Conservation (phyloP, 2,113 vertebrate genomes). For the Lasiurus borealis region DNA sequence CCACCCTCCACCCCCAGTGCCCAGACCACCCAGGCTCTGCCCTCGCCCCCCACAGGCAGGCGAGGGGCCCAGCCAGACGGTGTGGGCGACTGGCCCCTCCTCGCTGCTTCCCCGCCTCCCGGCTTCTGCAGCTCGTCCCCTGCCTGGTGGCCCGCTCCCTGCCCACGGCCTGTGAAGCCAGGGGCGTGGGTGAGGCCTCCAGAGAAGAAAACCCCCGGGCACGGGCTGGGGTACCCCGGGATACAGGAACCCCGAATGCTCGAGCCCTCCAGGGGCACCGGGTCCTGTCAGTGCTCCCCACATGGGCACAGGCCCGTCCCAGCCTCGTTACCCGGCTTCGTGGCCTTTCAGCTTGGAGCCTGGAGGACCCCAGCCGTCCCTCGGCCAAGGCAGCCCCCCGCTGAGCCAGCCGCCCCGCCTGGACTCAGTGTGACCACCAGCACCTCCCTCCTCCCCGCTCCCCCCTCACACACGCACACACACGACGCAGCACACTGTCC, state of each 20-base stretch:
- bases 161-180: not conserved
- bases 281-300: not conserved
- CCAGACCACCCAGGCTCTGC: not conserved
- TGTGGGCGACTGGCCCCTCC: not conserved
- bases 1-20: not conserved
- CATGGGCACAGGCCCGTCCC: fast-evolving
- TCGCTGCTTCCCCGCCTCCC: not conserved
- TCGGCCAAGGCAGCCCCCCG: not conserved
- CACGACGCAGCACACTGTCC: too few species aligned
- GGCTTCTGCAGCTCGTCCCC: not conserved
- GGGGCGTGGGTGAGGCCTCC: too few species aligned
- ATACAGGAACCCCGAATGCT: too few species aligned
- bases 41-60: too few species aligned
- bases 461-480: too few species aligned
- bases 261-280: too few species aligned
- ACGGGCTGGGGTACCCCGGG: not conserved
- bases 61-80: not conserved
- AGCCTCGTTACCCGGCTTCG: fast-evolving
- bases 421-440: not conserved
- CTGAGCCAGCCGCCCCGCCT: not conserved
- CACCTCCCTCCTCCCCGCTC: too few species aligned
- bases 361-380: not conserved
- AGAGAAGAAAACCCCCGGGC: too few species aligned
- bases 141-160: fast-evolving
- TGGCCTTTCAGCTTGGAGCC: fast-evolving